These are phyloP conservation scores for Nothoprocta perdicaria DNA, from an alignment of 2,113 vertebrate species.

Conservation along the genomic window DNA sequence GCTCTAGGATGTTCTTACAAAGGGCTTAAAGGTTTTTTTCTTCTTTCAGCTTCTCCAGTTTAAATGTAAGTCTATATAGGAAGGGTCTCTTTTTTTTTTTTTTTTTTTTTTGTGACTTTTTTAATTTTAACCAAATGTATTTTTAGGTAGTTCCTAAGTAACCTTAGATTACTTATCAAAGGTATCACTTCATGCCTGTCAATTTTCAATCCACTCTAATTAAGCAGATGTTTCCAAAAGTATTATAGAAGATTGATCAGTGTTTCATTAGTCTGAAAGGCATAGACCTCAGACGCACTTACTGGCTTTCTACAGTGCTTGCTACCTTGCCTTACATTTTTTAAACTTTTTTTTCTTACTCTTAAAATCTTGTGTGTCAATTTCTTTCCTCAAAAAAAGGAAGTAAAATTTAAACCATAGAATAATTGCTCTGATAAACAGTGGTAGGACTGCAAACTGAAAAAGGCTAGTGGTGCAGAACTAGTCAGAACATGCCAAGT, in stretches of 20 bases:
- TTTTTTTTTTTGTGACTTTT: no score
- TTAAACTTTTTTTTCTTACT: background rate
- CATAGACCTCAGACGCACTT: background rate
- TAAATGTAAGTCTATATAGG: background rate
- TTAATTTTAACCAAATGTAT: background rate
- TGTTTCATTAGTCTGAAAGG: background rate
- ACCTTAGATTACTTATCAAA: background rate
- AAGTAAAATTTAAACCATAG: background rate
- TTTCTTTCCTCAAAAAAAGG: background rate
- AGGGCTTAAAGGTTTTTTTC: background rate
- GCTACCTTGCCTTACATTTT: background rate
- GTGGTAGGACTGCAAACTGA: background rate
- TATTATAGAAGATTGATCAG: background rate
- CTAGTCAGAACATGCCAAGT: background rate
- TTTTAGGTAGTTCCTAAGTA: background rate
- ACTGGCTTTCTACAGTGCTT: background rate
- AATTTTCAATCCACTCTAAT: background rate
- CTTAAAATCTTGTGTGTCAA: background rate
- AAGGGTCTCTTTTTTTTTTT: background rate
- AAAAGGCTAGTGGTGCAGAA: background rate
- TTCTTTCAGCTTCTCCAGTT: background rate
- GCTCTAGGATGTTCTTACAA: background rate
- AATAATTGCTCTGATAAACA: background rate
- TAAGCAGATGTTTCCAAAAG: background rate
- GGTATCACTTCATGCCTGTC: background rate